Percentiles rank a stretch among this genome's conserved stretches.
Conservation (phyloP, 2,113 vertebrate genomes). For the Chloroceryle aenea region DNA sequence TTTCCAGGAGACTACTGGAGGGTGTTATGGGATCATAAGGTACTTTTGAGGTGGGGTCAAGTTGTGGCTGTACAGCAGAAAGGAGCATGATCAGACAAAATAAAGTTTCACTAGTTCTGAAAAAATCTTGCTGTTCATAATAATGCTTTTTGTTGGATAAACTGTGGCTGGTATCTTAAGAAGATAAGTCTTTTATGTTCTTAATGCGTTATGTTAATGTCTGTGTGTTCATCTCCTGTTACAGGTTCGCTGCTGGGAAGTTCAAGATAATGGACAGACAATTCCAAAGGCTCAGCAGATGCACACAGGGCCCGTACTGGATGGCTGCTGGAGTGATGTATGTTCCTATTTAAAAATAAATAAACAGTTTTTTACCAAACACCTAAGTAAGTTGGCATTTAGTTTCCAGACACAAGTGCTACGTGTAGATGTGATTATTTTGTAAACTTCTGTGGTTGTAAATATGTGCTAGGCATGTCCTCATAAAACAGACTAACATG, state of each 20-base stretch:
- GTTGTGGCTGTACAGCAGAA: neutral
- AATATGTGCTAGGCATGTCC: neutral
- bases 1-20: neutral
- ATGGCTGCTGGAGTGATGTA: constrained; percentile 97
- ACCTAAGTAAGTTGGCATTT: neutral
- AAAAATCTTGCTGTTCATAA: neutral
- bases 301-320: constrained; percentile 95
- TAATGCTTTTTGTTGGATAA: rapidly evolving
- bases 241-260: constrained; percentile 98
- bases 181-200: neutral
- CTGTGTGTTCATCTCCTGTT: neutral
- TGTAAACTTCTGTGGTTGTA: neutral
- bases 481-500: neutral
- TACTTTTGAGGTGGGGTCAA: neutral
- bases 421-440: rapidly evolving
- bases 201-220: neutral
- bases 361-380: neutral
- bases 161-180: neutral
- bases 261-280: constrained; percentile 97
- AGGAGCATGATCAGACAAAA: neutral
- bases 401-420: neutral
- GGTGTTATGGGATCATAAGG: rapidly evolving
- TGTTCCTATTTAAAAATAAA: constrained; percentile 14
- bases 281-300: constrained; percentile 99
- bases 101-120: neutral